phyloP scores from a whole-genome alignment of 1,140 invertebrate species.

The Drosophila quadrilineata region DNA sequence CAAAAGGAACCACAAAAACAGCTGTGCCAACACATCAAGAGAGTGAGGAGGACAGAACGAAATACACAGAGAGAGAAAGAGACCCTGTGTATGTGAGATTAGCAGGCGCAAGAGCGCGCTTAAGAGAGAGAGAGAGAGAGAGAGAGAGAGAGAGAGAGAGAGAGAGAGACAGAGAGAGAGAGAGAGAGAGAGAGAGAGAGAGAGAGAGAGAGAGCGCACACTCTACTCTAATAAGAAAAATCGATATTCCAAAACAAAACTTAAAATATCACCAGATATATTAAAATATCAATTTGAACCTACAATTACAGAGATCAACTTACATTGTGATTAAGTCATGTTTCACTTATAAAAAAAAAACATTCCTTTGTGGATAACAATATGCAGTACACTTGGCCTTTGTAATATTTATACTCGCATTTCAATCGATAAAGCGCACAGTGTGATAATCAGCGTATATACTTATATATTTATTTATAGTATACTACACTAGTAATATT shows the following conservation, averaged over 20 bases:
- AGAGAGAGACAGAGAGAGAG: conserved; percentile 2
- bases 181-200: conserved; percentile 3
- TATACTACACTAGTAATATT: conserved; percentile 10
- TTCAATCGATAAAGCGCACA: conserved; percentile 18
- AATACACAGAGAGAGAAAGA: too few relatives aligned
- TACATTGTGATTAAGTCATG: neutral
- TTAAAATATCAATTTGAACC: too few relatives aligned
- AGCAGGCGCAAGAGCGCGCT: too few relatives aligned
- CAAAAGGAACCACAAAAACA: conserved; percentile 24
- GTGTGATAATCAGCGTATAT: conserved; percentile 2
- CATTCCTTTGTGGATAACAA: conserved; percentile 19
- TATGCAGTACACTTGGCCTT: conserved; percentile 28
- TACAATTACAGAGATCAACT: neutral
- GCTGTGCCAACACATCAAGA: conserved; percentile 8
- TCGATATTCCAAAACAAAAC: conserved; percentile 45
- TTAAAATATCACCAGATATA: too few relatives aligned
- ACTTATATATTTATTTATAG: conserved; percentile 20
- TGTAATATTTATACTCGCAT: conserved; percentile 15
- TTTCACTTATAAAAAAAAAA: neutral
- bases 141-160: neutral
- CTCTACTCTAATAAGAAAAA: conserved; percentile 48
- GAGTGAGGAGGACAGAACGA: too few relatives aligned
- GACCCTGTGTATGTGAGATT: too few relatives aligned
- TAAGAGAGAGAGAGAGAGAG: neutral
- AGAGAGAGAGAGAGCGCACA: conserved; percentile 11